Evolutionary conservation across 2,888 invertebrate species (phyloP).

Genomic region (Cantharis flavilabris): DNA sequence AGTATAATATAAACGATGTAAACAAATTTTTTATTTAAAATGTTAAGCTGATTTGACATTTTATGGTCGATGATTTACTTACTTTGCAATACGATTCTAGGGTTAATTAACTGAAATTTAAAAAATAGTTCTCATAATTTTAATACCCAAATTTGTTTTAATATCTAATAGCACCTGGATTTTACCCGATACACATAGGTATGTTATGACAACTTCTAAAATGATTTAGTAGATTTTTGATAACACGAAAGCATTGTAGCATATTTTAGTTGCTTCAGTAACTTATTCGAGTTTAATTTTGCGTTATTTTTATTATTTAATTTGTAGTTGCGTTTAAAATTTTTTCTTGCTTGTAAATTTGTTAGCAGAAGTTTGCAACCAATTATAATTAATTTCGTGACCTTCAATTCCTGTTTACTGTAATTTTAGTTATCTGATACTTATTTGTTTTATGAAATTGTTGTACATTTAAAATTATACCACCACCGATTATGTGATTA

Average conservation of each 20-base stretch:
- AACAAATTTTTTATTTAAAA: neutral
- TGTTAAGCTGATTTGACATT: neutral
- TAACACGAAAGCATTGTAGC: neutral
- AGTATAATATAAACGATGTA: neutral
- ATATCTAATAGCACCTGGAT: conserved; percentile 17
- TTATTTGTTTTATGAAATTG: neutral
- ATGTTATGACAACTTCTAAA: conserved; percentile 4
- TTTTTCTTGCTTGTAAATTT: neutral
- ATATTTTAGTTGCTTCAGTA: neutral
- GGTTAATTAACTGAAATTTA: neutral
- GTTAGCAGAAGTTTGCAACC: neutral
- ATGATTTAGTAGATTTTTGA: neutral
- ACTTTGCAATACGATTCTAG: neutral
- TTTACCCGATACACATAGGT: conserved; percentile 24
- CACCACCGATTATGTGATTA: neutral
- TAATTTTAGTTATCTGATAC: neutral
- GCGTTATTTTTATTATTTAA: neutral
- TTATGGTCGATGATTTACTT: neutral
- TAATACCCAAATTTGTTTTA: neutral
- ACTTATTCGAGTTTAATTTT: neutral
- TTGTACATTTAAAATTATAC: neutral
- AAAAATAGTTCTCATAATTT: neutral
- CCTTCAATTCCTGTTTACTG: neutral
- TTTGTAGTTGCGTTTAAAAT: neutral
- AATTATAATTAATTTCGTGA: neutral